Evolutionary conservation across 2,113 vertebrate species (phyloP), one percentile per base, ranked within the genome.

Genomic region (Falco punctatus): DNA sequence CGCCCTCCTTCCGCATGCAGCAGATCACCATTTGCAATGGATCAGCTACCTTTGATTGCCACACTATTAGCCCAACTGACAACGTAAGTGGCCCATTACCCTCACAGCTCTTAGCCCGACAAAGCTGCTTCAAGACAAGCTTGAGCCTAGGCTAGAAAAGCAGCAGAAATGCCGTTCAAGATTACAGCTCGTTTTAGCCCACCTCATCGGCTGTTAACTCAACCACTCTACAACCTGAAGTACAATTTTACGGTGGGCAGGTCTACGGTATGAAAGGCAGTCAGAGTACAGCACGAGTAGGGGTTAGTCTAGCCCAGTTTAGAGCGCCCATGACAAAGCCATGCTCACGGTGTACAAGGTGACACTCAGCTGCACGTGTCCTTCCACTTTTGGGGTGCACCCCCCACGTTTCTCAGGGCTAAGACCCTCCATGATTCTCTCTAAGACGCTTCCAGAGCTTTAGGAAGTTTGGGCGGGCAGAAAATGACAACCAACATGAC

Each of bases 231-330:
- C 19, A 65, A 51, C 65, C 16, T 32, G 11, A 55, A 16, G 61
- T 1, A n/a, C 24, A 27, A 42, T 33, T 73, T 49, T 12, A 46
- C 1, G 3, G 33, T 12, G 28, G 58, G 1, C 3, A 49, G 64
- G 54, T 61, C 61, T 35, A 44, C 0, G 6, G 22, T 11, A 32
- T 1, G 14, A 51, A 27, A 35, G 1, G 0, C 1, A 0, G 15
- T 13, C 48, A 5, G 55, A 70, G 49, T 1, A 19, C 3, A 23
- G 58, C 4, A 2, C 0, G 7, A 24, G 38, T 0, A 74, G 9
- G 33, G 23, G 33, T 54, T 27, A n/a, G 38, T 22, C 44, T 13
- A 46, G 62, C 13, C 40, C 35, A 20, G 13, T 55, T 62, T 6
- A 40, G 38, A 75, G 65, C 2, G 8, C 28, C n/a, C 13, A 4